A percentile compares a stretch with the other conserved stretches of the same genome.
phyloP scores from a whole-genome alignment of 2,888 invertebrate species.

The Barypeithes pellucidus region DNA sequence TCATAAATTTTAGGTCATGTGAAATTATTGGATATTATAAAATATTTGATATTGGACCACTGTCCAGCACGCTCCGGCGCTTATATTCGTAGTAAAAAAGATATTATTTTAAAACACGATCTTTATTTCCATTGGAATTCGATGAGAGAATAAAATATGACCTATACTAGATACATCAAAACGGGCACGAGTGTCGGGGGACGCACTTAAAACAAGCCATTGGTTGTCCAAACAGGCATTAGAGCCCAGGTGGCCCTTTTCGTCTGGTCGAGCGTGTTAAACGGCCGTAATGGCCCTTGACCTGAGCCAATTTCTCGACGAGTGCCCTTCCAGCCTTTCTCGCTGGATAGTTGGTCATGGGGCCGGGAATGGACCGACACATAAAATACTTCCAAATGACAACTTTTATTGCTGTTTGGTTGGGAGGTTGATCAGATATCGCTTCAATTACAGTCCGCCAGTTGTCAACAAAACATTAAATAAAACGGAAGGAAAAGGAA shows the following conservation, averaged over 20 bases:
- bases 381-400: slow-evolving; percentile 7
- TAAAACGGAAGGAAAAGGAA: background rate
- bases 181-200: background rate
- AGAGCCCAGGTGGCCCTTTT: slow-evolving; percentile 23
- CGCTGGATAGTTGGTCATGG: background rate
- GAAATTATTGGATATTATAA: too few species aligned
- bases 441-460: background rate
- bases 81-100: too few species aligned
- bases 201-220: slow-evolving; percentile 16
- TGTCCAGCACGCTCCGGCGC: too few species aligned
- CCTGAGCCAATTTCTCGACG: slow-evolving; percentile 38
- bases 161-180: background rate
- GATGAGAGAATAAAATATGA: background rate
- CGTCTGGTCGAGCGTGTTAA: slow-evolving; percentile 28
- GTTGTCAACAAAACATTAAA: background rate
- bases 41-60: too few species aligned
- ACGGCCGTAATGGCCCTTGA: slow-evolving; percentile 44
- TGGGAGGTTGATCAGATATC: background rate
- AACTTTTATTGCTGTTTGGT: background rate
- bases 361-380: slow-evolving; percentile 14
- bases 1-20: too few species aligned
- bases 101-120: too few species aligned
- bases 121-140: too few species aligned
- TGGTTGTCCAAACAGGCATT: slow-evolving; percentile 24
- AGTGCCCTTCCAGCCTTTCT: slow-evolving; percentile 30